These are phyloP conservation scores for Sinelater perroti DNA, from an alignment of 2,888 invertebrate genomes.

Conservation along the genomic window DNA sequence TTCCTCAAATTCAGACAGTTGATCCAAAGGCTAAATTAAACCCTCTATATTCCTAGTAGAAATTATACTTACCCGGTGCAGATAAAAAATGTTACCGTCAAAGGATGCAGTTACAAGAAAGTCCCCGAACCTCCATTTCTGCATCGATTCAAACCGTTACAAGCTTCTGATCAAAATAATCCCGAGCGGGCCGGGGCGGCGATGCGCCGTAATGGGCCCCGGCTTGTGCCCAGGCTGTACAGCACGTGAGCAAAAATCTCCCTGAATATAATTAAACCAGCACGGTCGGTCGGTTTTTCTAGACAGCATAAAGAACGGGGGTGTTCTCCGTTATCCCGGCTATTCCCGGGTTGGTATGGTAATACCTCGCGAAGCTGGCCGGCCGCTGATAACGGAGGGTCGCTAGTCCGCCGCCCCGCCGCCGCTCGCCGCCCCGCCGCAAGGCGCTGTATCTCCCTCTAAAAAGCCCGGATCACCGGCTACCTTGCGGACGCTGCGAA, in stretches of 20 bases:
- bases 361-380: constrained; percentile 61
- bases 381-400: constrained; percentile 62
- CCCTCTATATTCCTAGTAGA: no score
- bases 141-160: no score
- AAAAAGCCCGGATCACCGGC: constrained; percentile 51
- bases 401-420: constrained; percentile 52
- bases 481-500: constrained; percentile 51
- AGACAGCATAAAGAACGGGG: constrained; percentile 48
- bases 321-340: constrained; percentile 55
- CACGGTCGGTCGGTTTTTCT: constrained; percentile 46
- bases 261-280: constrained; percentile 45
- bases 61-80: no score
- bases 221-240: constrained; percentile 26
- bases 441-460: constrained; percentile 44
- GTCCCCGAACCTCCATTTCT: no score
- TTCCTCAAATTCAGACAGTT: no score
- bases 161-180: no score
- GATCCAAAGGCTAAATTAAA: no score
- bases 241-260: constrained; percentile 26
- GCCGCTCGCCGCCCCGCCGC: constrained; percentile 31
- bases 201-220: no score
- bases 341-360: constrained; percentile 60
- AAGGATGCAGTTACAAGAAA: no score
- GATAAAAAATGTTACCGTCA: no score
- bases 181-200: no score